Conservation (phyloP, 2,888 invertebrate genomes). For the Ptychoptera contaminata region DNA sequence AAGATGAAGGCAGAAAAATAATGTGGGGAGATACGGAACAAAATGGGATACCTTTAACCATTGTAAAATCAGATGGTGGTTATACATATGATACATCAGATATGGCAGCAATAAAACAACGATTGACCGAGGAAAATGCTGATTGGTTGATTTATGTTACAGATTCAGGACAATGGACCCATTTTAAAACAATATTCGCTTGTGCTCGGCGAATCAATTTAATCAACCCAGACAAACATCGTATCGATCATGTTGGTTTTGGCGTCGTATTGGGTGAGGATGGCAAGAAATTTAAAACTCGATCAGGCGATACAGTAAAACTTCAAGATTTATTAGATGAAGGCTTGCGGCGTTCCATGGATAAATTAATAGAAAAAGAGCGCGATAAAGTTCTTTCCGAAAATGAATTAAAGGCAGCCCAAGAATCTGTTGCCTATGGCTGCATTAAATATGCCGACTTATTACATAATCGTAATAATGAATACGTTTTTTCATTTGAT, state of each 20-base stretch:
- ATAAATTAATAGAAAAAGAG: constrained; percentile 75
- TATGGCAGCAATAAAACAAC: constrained; percentile 77
- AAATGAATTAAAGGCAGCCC: constrained; percentile 67
- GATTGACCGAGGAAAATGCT: constrained; percentile 67
- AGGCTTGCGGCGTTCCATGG: constrained; percentile 65
- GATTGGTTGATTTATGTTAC: constrained; percentile 88
- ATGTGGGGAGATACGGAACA: constrained; percentile 56
- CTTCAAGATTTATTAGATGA: constrained; percentile 81
- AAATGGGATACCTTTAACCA: constrained; percentile 69
- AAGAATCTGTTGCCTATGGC: constrained; percentile 89
- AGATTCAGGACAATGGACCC: constrained; percentile 76
- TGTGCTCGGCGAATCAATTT: constrained; percentile 69
- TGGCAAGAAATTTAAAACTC: constrained; percentile 96
- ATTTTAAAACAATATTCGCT: constrained; percentile 49
- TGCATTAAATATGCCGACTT: constrained; percentile 98
- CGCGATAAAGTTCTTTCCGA: constrained; percentile 66
- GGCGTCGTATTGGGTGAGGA: constrained; percentile 97
- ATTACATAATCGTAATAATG: constrained; percentile 80
- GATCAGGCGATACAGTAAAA: constrained; percentile 90
- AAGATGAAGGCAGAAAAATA: constrained; percentile 67
- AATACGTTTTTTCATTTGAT: constrained; percentile 96
- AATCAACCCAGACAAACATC: constrained; percentile 41
- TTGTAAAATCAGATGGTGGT: constrained; percentile 88
- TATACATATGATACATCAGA: constrained; percentile 98
- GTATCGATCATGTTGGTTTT: constrained; percentile 85